phyloP scores from a whole-genome alignment of 2,888 invertebrate species.

The Luperina testacea region DNA sequence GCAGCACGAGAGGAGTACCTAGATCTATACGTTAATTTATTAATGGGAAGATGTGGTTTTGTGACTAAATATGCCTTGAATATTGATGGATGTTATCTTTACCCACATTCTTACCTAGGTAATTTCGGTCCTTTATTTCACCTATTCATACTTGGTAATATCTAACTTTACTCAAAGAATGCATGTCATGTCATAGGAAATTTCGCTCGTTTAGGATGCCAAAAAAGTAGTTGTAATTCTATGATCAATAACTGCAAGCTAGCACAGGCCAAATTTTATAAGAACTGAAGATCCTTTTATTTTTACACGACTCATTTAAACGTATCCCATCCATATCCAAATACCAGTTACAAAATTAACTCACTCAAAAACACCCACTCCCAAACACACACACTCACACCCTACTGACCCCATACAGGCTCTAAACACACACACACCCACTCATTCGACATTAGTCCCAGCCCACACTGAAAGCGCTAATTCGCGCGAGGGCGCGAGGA shows the following conservation, averaged over 20 bases:
- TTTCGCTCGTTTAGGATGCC: background rate
- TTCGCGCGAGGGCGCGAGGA: constrained; percentile 66
- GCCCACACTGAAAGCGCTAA: constrained; percentile 67
- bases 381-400: constrained; percentile 1
- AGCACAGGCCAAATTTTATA: background rate
- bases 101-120: background rate
- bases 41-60: background rate
- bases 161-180: background rate
- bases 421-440: constrained; percentile 26
- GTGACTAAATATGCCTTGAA: background rate
- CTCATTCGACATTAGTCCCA: constrained; percentile 33
- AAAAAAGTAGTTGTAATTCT: background rate
- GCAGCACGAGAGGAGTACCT: background rate
- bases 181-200: too few relatives aligned
- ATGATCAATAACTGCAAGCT: background rate
- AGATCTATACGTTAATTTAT: constrained; percentile 4
- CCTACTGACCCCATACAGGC: background rate
- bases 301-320: background rate
- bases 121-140: background rate
- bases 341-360: constrained; percentile 1
- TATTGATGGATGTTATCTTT: background rate
- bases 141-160: background rate
- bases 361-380: constrained; percentile 6
- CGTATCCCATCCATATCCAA: background rate
- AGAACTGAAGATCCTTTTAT: background rate